Conservation (phyloP, 1,140 invertebrate genomes). For the Pseudobourletiella spinata region DNA sequence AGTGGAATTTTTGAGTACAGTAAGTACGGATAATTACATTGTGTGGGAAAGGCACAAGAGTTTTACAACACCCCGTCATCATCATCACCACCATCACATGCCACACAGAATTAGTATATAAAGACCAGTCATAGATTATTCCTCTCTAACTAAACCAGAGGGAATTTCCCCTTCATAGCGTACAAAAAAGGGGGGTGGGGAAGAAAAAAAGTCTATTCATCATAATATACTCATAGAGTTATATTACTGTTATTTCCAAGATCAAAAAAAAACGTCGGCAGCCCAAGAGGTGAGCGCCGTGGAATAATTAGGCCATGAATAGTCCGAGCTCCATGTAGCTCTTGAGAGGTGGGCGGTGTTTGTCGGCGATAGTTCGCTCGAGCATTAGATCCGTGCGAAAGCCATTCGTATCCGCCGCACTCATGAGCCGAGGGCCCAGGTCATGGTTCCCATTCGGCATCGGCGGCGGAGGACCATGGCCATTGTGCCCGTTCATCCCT, state of each 20-base stretch:
- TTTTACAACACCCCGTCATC: too few species aligned
- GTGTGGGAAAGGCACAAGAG: too few species aligned
- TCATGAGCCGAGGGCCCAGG: conserved; percentile 12
- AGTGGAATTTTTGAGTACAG: too few species aligned
- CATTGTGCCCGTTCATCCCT: conserved; percentile 5
- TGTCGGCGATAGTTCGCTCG: conserved; percentile 17
- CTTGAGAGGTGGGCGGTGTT: conserved; percentile 24
- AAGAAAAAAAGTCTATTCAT: background rate
- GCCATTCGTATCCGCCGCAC: conserved; percentile 6
- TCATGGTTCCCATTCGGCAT: conserved; percentile 2
- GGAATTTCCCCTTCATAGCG: background rate
- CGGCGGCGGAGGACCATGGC: conserved; percentile 7
- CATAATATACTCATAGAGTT: background rate
- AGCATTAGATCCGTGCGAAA: conserved; percentile 23
- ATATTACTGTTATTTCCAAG: too few species aligned
- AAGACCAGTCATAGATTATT: background rate
- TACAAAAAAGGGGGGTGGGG: background rate
- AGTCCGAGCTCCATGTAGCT: conserved; percentile 26
- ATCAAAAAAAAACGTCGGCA: too few species aligned
- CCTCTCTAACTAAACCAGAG: background rate
- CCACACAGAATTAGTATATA: too few species aligned
- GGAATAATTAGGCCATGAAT: conserved; percentile 28
- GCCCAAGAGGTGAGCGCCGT: too few species aligned
- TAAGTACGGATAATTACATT: too few species aligned
- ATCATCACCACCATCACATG: too few species aligned